Conservation (phyloP, 1,140 invertebrate species). For the Drosophila fuyamai region DNA sequence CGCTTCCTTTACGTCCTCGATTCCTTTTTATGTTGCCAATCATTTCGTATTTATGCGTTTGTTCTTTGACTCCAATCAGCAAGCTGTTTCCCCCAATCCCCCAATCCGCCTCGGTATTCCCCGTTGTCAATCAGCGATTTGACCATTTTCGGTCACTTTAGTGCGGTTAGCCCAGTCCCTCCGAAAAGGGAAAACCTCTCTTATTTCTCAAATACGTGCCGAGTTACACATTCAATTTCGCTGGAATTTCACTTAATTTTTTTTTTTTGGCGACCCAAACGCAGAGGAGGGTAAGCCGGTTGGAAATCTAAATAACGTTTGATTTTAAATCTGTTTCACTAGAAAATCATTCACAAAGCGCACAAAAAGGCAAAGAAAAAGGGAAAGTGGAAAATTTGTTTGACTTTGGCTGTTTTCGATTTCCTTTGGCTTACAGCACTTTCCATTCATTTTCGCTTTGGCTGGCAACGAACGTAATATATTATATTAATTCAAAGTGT, state of each 20-base stretch:
- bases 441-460: slow-evolving; percentile 15
- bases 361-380: not conserved
- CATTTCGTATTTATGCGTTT: slow-evolving; percentile 79
- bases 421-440: slow-evolving; percentile 28
- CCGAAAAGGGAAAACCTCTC: not conserved
- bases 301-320: slow-evolving; percentile 44
- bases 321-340: slow-evolving; percentile 32
- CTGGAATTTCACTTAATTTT: slow-evolving; percentile 52
- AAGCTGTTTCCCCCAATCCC: slow-evolving; percentile 16
- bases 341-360: slow-evolving; percentile 16
- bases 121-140: slow-evolving; percentile 66
- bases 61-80: slow-evolving; percentile 59
- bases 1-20: slow-evolving; percentile 24
- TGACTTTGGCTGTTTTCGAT: slow-evolving; percentile 10
- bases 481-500: slow-evolving; percentile 5
- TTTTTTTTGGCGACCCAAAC: slow-evolving; percentile 32
- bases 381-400: slow-evolving; percentile 7
- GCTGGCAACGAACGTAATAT: not conserved
- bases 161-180: slow-evolving; percentile 16
- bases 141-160: slow-evolving; percentile 58
- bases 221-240: slow-evolving; percentile 33
- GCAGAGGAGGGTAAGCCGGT: not conserved
- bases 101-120: slow-evolving; percentile 3
- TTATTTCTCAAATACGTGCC: slow-evolving; percentile 4
- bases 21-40: slow-evolving; percentile 69